A percentile compares a stretch with the other conserved stretches of the same genome.
These are phyloP conservation scores for Myopa tessellatipennis DNA, from an alignment of 2,888 invertebrate species.

Conservation along the genomic window DNA sequence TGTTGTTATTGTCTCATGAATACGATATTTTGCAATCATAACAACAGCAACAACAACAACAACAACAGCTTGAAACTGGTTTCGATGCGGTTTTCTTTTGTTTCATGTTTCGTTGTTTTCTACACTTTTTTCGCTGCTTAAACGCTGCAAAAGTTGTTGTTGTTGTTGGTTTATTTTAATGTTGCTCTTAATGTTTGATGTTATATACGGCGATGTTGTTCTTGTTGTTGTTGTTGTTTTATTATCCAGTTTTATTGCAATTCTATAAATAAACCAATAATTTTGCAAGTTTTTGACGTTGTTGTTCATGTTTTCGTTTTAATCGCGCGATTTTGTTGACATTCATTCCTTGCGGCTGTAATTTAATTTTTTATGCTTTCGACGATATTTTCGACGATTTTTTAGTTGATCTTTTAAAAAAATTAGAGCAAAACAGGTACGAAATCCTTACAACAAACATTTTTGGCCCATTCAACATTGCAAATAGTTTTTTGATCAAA, in stretches of 20 bases:
- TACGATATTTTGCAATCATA: not conserved
- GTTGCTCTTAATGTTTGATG: constrained; percentile 25
- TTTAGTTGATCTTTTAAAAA: no score
- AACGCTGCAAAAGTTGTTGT: no score
- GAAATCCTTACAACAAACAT: no score
- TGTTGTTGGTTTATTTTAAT: constrained; percentile 3
- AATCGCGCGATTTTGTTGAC: not conserved
- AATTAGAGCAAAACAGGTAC: no score
- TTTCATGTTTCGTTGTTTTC: not conserved
- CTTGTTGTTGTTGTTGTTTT: constrained; percentile 27
- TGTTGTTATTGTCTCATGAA: not conserved
- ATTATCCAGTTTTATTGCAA: constrained; percentile 25
- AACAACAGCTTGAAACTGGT: constrained; percentile 14
- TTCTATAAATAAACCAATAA: constrained; percentile 17
- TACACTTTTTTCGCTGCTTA: not conserved
- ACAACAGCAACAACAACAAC: constrained; percentile 11
- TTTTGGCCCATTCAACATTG: no score
- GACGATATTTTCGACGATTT: not conserved
- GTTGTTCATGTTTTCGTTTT: constrained; percentile 12
- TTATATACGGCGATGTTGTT: constrained; percentile 11
- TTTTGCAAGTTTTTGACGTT: constrained; percentile 7
- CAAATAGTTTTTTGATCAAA: no score
- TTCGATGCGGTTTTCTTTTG: not conserved
- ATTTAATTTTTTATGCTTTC: not conserved
- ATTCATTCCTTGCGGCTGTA: not conserved